phyloP scores from a whole-genome alignment of 2,797 vertebrate genomes.

The Peromyscus nudipes region DNA sequence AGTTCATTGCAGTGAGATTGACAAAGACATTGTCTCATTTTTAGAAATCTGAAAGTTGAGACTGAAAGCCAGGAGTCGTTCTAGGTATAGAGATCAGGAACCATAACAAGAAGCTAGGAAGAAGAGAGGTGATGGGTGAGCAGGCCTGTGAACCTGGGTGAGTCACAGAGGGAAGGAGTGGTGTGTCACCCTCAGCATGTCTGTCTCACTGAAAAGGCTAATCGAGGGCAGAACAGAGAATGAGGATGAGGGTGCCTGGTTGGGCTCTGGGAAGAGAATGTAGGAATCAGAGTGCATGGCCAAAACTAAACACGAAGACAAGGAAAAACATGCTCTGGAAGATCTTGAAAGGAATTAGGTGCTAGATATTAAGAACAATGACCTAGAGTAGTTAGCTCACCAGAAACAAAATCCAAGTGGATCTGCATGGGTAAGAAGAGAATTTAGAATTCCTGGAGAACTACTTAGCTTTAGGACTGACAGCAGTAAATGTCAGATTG shows the following conservation, averaged over 20 bases:
- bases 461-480: background rate
- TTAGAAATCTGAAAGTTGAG: conserved; percentile 39
- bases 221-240: background rate
- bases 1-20: background rate
- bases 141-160: background rate
- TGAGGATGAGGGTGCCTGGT: background rate
- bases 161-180: fast-evolving
- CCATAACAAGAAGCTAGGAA: background rate
- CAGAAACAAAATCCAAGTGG: background rate
- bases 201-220: background rate
- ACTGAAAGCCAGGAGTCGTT: background rate
- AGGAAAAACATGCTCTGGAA: background rate
- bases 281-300: background rate
- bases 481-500: background rate
- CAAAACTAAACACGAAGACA: background rate
- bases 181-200: background rate
- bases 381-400: background rate
- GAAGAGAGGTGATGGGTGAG: background rate
- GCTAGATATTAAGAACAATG: background rate
- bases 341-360: background rate
- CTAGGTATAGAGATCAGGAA: background rate
- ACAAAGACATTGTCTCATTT: background rate
- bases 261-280: background rate
- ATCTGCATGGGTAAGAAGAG: background rate
- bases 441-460: background rate